Base-by-base conservation (phyloP, 2,797 vertebrate species). In the Tenualosa thibaudeaui region DNA sequence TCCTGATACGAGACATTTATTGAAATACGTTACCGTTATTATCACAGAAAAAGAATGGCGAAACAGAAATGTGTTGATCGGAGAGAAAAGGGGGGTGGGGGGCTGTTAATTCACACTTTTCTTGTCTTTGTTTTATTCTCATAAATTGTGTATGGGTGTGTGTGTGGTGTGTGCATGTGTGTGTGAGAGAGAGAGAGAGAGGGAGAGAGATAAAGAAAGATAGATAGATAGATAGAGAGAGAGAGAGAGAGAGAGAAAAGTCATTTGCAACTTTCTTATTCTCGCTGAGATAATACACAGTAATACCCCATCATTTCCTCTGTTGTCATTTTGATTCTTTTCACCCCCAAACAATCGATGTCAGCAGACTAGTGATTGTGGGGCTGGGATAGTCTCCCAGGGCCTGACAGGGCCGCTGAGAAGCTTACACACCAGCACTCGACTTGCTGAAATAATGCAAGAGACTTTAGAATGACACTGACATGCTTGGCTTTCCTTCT, bases 41-140 rank as follows among this genome's bases (percentile, higher is more conserved):
- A 5, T 17, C 40, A n/a, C n/a, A 46, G 43, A 75, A 43, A 78
- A 46, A 19, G 40, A 78, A 17, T 43, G 71, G 15, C 7, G 40
- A 78, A 43, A 78, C 46, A 22, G 71, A 78, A 78, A 78, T 78
- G 71, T 78, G 71, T 43, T 78, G 71, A 5, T 75, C 31, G 17
- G 37, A 43, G 37, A 78, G 71, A 46, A 78, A 46, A 15, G 9
- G 5, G 19, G 19, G 54, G 71, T 17, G 17, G 10, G 68, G 37
- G 15, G 5, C 43, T 46, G 71, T 78, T 43, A 78, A 78, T 78
- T 78, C 40, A 78, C 71, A 78, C 37, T 46, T 43, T 78, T 40
- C 31, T 68, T 71, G 15, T 56, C 58, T 62, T 60, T 60, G 2
- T 22, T 62, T 9, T 24, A n/a, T 56, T 56, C 19, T 56, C 54